Percentiles rank a stretch among this genome's conserved stretches.
These are phyloP conservation scores for Anguilla megastoma DNA, from an alignment of 2,797 vertebrate species.

Conservation along the genomic window DNA sequence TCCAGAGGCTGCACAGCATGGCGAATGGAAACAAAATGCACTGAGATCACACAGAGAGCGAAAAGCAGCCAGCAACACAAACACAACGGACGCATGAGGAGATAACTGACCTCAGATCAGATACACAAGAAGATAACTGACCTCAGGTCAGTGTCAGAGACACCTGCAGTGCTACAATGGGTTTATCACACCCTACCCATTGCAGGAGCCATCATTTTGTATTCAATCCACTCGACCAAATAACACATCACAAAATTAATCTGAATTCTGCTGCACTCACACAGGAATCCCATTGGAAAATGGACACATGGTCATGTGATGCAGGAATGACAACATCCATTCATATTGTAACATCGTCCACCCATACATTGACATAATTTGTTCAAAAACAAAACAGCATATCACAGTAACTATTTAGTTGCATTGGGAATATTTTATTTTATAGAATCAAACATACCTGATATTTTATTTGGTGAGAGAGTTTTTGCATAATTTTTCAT, in stretches of 20 bases:
- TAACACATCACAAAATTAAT: not conserved
- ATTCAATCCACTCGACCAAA: not conserved
- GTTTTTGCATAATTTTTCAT: not conserved
- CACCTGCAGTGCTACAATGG: not conserved
- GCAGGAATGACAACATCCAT: not conserved
- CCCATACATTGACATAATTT: not conserved
- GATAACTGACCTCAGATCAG: conserved; percentile 16
- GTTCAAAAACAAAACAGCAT: not conserved
- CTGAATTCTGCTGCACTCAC: not conserved
- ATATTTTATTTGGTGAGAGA: not conserved
- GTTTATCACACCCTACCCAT: not conserved
- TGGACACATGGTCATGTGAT: not conserved
- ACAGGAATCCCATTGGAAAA: not conserved
- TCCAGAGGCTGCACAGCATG: conserved; percentile 84
- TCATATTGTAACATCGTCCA: not conserved
- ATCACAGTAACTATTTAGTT: not conserved
- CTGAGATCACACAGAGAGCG: conserved; percentile 11
- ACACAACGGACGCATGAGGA: not conserved
- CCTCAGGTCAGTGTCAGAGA: not conserved
- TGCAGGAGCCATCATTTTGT: not conserved
- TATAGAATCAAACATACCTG: not conserved
- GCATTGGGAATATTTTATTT: not conserved
- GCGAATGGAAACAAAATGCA: conserved; percentile 59
- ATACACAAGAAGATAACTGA: not conserved
- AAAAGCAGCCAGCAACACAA: not conserved